Evolutionary conservation across 2,113 vertebrate species (phyloP), one percentile per base, ranked within the genome.

Genomic region (Peromyscus californicus): DNA sequence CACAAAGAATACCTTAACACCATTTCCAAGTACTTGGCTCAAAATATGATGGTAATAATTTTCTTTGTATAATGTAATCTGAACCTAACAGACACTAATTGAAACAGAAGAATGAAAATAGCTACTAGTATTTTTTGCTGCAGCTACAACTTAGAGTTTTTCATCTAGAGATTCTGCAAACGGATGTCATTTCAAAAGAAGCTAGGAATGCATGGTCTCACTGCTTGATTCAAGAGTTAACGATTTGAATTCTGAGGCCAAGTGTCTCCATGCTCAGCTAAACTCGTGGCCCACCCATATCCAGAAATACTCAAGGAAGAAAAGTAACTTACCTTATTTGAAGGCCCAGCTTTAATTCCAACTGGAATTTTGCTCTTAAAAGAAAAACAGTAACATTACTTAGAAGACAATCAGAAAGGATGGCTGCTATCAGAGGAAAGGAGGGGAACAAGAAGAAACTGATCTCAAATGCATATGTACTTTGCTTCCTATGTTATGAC

Each of bases 291-390:
- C 7, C 51, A 1, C 51, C 1, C 6, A 13, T 31, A 12, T 51
- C 82, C 42, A 89, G 48, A 90, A 95, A 87, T 5, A 95, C 5
- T 97, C 15, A 94, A 89, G 0, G 17, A 95, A 98, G 96, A 96
- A 90, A 92, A 94, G 74, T 4, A 0, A 97, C 99, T 99, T 98
- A 99, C 99, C 99, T 99, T 99, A 98, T 99, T 99, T 98, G 99
- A 98, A 98, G 99, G 99, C 19, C 99, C 99, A 90, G 99, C 99
- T 99, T 99, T 99, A 97, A 99, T 99, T 97, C 99, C 99, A 1
- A 99, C 98, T 17, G 99, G 99, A 97, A 99, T 98, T 98, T 99
- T 99, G 98, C 99, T 99, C 99, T 99, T 86, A 97, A 98, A 98
- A 86, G 36, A 96, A 96, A 2, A 94, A 90, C 0, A 96, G 91